Evolutionary conservation across 92 coral and sea anemone genomes (phyloP).

Genomic region (Palythoa heliodiscus): DNA sequence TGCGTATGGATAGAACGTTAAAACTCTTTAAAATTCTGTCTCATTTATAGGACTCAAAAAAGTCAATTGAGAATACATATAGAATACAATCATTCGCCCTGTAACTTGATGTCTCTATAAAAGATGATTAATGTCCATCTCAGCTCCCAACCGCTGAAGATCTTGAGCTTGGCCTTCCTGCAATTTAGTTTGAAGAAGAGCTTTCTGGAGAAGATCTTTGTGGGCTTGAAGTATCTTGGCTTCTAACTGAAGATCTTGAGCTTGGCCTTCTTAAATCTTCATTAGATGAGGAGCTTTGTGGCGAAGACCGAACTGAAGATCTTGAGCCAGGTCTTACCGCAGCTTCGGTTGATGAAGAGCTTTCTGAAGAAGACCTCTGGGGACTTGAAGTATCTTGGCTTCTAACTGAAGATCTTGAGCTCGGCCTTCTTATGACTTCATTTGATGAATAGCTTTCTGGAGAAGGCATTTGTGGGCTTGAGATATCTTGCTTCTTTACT

Average conservation of each 20-base stretch:
- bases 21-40: too few relatives aligned
- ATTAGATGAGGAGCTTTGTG: neutral
- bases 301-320: neutral
- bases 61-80: too few relatives aligned
- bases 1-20: too few relatives aligned
- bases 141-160: neutral
- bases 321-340: slow-evolving; percentile 22
- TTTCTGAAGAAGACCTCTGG: neutral
- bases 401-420: slow-evolving; percentile 5
- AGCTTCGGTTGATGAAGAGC: neutral
- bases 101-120: too few relatives aligned
- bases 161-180: neutral
- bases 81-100: too few relatives aligned
- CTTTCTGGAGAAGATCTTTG: neutral
- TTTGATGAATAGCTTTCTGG: neutral
- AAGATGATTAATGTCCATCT: too few relatives aligned
- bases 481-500: neutral
- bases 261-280: neutral
- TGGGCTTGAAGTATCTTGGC: neutral
- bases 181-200: neutral
- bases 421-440: neutral
- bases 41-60: too few relatives aligned
- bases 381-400: neutral
- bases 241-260: slow-evolving; percentile 23
- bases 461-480: neutral